Conservation (phyloP, 2,113 vertebrate genomes). For the Pachyramphus minor region DNA sequence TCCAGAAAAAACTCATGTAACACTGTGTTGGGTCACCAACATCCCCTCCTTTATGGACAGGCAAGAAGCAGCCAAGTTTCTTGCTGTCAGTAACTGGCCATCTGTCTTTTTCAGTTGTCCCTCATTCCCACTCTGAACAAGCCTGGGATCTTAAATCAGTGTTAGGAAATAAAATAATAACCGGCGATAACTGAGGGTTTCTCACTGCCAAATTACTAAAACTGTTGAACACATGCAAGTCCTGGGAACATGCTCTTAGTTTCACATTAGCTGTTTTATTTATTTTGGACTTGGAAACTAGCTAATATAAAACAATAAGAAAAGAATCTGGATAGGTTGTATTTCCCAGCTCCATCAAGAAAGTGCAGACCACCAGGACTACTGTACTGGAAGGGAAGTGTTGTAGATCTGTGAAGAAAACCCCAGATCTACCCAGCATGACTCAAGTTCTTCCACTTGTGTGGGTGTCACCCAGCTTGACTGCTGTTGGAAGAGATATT, state of each 20-base stretch:
- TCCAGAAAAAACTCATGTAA: background rate
- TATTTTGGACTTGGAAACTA: conserved; percentile 51
- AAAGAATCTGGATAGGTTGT: conserved; percentile 26
- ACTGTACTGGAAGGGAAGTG: conserved; percentile 18
- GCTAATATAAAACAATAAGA: conserved; percentile 42
- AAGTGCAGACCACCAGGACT: conserved; percentile 39
- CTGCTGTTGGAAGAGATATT: conserved; percentile 16
- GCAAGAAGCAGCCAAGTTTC: background rate
- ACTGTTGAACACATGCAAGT: background rate
- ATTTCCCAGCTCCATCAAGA: conserved; percentile 46
- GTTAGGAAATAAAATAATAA: conserved; percentile 39
- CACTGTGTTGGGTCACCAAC: background rate
- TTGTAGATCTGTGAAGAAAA: conserved; percentile 8
- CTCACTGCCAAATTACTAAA: conserved; percentile 38
- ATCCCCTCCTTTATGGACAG: background rate
- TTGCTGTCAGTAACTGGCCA: background rate
- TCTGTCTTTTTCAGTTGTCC: background rate
- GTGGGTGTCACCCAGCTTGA: conserved; percentile 26
- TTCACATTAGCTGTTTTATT: conserved; percentile 59
- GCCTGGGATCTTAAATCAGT: conserved; percentile 15
- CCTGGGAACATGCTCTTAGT: conserved; percentile 36
- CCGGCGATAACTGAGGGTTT: conserved; percentile 6
- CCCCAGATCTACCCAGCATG: background rate
- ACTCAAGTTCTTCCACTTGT: conserved; percentile 36
- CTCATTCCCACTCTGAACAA: background rate